Evolutionary conservation across 2,113 vertebrate genomes (phyloP).

Genomic region (Pycnonotus jocosus): DNA sequence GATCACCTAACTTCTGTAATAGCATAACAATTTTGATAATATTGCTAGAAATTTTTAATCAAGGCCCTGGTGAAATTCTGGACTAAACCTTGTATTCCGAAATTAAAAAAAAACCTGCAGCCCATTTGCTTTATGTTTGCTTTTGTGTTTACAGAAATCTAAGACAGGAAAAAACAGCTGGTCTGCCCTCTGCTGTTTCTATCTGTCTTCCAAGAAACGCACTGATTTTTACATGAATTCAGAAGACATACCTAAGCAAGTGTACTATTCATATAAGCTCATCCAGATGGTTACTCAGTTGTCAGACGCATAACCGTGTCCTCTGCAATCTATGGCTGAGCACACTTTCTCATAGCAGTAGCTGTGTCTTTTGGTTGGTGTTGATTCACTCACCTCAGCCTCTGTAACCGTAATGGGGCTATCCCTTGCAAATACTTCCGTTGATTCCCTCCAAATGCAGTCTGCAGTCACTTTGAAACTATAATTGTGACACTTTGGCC

Average conservation of each 20-base stretch:
- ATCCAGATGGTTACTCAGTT: slow-evolving; percentile 43
- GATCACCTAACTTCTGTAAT: background rate
- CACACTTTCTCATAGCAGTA: slow-evolving; percentile 82
- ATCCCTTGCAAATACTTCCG: slow-evolving; percentile 95
- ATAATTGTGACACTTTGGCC: slow-evolving; percentile 89
- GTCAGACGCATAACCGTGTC: slow-evolving; percentile 69
- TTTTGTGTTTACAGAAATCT: background rate
- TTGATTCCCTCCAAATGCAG: slow-evolving; percentile 95
- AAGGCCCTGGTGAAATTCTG: slow-evolving; percentile 48
- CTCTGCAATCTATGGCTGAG: slow-evolving; percentile 75
- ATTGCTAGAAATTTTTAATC: slow-evolving; percentile 59
- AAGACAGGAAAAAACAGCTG: slow-evolving; percentile 14
- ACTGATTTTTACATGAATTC: background rate
- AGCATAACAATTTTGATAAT: slow-evolving; percentile 6
- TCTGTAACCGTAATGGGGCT: slow-evolving; percentile 95
- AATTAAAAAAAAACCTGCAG: slow-evolving; percentile 51
- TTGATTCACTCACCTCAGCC: slow-evolving; percentile 83
- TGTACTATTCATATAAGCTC: background rate
- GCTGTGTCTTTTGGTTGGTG: slow-evolving; percentile 91
- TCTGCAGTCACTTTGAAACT: slow-evolving; percentile 91
- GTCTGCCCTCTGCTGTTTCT: slow-evolving; percentile 52
- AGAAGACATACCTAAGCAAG: background rate
- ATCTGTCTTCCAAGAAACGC: slow-evolving; percentile 9
- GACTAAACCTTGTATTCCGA: slow-evolving; percentile 18
- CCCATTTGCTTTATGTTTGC: background rate